Base-by-base conservation (phyloP, 1,140 invertebrate species). In the Zaprionus inermis region DNA sequence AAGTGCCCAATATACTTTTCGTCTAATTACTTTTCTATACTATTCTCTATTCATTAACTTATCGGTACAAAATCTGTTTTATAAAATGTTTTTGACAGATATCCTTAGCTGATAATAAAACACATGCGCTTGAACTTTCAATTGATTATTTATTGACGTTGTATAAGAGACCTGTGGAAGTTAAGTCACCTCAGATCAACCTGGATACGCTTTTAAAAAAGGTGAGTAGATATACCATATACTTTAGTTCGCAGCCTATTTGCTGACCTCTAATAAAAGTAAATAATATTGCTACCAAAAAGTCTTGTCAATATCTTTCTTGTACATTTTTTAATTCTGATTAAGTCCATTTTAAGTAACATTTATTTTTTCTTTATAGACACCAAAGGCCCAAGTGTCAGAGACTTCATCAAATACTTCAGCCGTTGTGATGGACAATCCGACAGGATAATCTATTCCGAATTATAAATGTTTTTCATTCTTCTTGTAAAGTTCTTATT, bases 141-240 rank as follows among this genome's bases (percentile, higher is more conserved):
- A 58, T 82, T 65, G 80, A 82, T 60, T 63, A 82, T 54, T 44
- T 82, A 5, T 79, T 79, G 24, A 61, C 44, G 11, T 67, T 82
- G 34, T 82, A 72, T 63, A 75, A 78, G 52, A 69, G 68, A 16
- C 76, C 64, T 28, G 49, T 59, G 28, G 61, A 58, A 6, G 34
- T 49, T 9, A 12, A 20, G 11, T 24, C 72, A 65, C 34, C 54
- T 49, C 34, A 24, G 59, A n/a, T 11, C 49, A 58, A 67, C 32
- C n/a, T 30, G 58, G 75, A 78, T 20, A 22, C 22, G 9, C 22
- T 9, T 20, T 36, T 24, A 54, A 52, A 71, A n/a, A 63, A 78
- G 74, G 79, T 81, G 16, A 5, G 9, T 61, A 12, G 41, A 54
- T 16, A 24, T 38, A 54, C 1, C 1, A 5, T 2, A 28, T 28